Evolutionary conservation across 2,888 invertebrate species (phyloP), one percentile per base, ranked within the genome.

Genomic region (Rhagophthalmus giganteus): DNA sequence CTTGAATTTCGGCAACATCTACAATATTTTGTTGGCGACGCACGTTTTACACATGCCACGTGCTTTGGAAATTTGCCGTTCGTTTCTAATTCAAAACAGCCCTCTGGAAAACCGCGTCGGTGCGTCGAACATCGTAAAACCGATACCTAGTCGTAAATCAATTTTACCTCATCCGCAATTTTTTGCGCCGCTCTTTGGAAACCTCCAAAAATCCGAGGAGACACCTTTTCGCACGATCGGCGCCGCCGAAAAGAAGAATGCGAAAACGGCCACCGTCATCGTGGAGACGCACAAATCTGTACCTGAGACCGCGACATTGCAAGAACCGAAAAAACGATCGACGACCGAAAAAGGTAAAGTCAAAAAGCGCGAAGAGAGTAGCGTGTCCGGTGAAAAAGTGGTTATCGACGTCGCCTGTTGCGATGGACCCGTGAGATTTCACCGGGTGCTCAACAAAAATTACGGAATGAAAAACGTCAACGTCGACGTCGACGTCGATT

Each of bases 401-500:
- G 84, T 92, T 1, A 76, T 90, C 52, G 93, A 94, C 73, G 82
- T 93, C n/a, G 94, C 93, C 0, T 91, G 88, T 55, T 94, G 94
- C 73, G 94, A 94, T 73, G 94, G 94, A 0, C 94, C 94, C 0
- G 92, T 94, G 0, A 80, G 87, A 14, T 89, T 94, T 74, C 89
- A 90, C 63, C 80, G 93, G 1, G 90, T 94, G 1, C 76, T 91
- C 1, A 94, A 94, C 76, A 85, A 83, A 37, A 89, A 90, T 49
- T 94, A 91, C 77, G 83, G 79, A 2, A 51, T 74, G 5, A 69
- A 70, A 13, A 53, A 47, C 20, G 4, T 25, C 32, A 50, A 45
- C 27, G 26, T 14, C 11, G 39, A 47, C 20, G 4, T 25, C 32
- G 52, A 45, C 27, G 26, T 14, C 11, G 39, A 33, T 25, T 33